Base-by-base conservation (phyloP, 2,888 invertebrate genomes). In the Mythimna loreyi region DNA sequence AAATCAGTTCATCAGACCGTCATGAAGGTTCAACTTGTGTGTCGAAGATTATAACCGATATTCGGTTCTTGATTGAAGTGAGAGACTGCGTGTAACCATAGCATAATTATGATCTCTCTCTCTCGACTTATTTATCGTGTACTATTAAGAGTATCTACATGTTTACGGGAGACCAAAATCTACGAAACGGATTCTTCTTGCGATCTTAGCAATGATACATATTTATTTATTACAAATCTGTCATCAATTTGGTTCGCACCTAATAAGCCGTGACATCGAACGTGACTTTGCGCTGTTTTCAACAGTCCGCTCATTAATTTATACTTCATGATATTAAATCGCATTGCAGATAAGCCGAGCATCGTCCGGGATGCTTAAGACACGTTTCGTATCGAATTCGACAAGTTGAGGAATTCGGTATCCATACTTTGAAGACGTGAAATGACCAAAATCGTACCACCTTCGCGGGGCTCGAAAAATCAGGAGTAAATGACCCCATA, bases 261-360 rank as follows among this genome's bases (percentile, higher is more conserved):
- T 45, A 57, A 57, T 56, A 60, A 49, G 57, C 23, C 16, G 45
- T 59, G 52, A 75, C 76, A 78, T 67, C 71, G 72, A 28, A 76
- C 84, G 82, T 81, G 82, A 73, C 76, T 70, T 73, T 28, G 36
- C 57, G 49, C 23, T 40, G 56, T 68, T 72, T 81, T 16, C 28
- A 60, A 43, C 65, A 61, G 36, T 64, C 36, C 57, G 40, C 49
- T 61, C 33, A 55, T 68, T 53, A 60, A 52, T 74, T 67, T 59
- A 47, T 66, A 50, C 47, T 47, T 72, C 50, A 59, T 56, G 53
- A 61, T 64, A 64, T 66, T 57, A 60, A 65, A 58, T 79, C 43
- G 55, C 47, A 70, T 28, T 53, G 53, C 61, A 62, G 72, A 77
- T 78, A 72, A 77, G 23, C 33, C 25, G 47, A 65, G 58, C 62